These are phyloP conservation scores for Holothuria leucospilota DNA, from an alignment of 53 echinoderm and acorn worm genomes.

Conservation along the genomic window DNA sequence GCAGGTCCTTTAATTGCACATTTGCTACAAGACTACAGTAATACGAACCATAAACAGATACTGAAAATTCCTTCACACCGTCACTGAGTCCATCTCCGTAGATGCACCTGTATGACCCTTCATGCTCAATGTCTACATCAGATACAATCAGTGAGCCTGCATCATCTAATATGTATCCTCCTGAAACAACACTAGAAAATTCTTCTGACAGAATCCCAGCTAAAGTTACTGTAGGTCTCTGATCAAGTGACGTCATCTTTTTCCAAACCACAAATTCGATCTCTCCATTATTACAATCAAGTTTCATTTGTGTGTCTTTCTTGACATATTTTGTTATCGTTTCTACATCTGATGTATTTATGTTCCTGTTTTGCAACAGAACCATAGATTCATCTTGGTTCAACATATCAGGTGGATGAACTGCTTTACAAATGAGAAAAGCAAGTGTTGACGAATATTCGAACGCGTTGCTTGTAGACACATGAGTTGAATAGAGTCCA, in stretches of 20 bases:
- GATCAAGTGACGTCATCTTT: too few species aligned
- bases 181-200: background rate
- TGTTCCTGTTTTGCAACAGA: conserved; percentile 7
- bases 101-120: background rate
- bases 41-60: conserved; percentile 17
- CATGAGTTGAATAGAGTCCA: background rate
- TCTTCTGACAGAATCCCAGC: too few species aligned
- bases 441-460: background rate
- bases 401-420: background rate
- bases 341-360: background rate
- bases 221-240: too few species aligned
- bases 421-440: conserved; percentile 7
- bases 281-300: background rate
- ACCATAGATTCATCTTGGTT: background rate
- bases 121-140: background rate
- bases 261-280: background rate
- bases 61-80: background rate
- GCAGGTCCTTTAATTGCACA: too few species aligned
- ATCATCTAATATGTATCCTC: background rate
- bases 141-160: background rate
- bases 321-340: background rate
- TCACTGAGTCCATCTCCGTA: conserved; percentile 10
- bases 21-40: too few species aligned
- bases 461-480: background rate
- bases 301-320: background rate